Base-by-base conservation (phyloP, 2,888 invertebrate species). In the Nomada flava region DNA sequence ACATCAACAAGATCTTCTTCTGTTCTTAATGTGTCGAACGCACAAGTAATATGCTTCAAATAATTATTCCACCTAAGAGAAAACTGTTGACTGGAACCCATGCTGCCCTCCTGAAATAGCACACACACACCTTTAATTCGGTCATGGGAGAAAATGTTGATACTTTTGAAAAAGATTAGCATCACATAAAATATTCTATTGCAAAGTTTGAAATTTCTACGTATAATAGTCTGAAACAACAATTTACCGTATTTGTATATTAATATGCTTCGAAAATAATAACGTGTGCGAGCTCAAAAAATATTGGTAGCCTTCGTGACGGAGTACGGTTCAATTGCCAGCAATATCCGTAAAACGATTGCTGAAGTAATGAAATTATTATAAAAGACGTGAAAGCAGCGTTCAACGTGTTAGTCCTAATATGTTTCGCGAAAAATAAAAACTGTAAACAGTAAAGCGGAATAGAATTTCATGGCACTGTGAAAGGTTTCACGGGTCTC, bases 51-150 rank as follows among this genome's bases (percentile, higher is more conserved):
- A 95, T 97, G 96, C 91, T 95, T 95, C 92, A 97, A 95, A 93
- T 98, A 97, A 94, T 97, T 97, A 94, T 97, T 97, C 98, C 98
- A 98, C 87, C 97, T 96, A 88, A 98, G 94, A 86, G 97, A 97
- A 94, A 97, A 98, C 92, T 97, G 97, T 93, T 97, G 96, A 92
- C 96, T 96, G 94, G 96, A 94, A 89, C 95, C 95, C 95, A 95
- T 95, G 75, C 87, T 92, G 92, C 74, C 83, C 75, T 68, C 57
- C 89, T 90, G 62, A 70, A 65, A 79, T 57, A 62, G 72, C 1
- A 44, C 15, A 57, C 20, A 23, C 29, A 59, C 63, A 76, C 2
- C 10, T 23, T 36, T 2, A 29, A 36, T 36, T 36, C 36, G 7
- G 36, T 36, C 36, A 36, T 36, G 36, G 36, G 36, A 36, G 9